Percentiles rank a stretch among this genome's conserved stretches.
Evolutionary conservation across 2,113 vertebrate species (phyloP).

Genomic region (Gallinago jamesoni): DNA sequence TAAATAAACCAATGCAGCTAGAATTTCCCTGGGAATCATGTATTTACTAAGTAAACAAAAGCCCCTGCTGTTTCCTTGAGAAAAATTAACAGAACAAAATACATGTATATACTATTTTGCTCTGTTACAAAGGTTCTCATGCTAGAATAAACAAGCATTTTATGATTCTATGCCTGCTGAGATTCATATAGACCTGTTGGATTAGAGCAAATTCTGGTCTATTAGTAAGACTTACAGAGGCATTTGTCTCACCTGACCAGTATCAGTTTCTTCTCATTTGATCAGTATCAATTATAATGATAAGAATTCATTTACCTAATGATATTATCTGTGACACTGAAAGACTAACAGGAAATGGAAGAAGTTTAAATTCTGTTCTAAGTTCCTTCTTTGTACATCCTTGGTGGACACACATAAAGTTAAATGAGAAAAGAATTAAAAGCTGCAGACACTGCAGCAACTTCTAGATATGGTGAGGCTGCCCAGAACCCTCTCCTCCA

Average conservation of each 20-base stretch:
- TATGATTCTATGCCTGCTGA: not conserved
- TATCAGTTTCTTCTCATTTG: not conserved
- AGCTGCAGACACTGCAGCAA: not conserved
- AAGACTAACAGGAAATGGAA: not conserved
- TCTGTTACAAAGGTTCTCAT: constrained; percentile 1
- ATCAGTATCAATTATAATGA: not conserved
- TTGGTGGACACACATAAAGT: not conserved
- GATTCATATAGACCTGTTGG: not conserved
- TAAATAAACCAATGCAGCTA: constrained; percentile 13
- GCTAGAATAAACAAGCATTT: constrained; percentile 11
- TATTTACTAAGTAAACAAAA: constrained; percentile 34
- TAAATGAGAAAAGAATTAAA: not conserved
- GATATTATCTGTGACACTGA: not conserved
- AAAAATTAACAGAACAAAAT: constrained; percentile 50
- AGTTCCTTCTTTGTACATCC: not conserved
- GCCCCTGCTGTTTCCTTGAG: constrained; percentile 38
- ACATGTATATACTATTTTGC: not conserved
- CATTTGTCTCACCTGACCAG: not conserved
- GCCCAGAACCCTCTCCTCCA: not conserved
- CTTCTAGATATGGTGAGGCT: not conserved
- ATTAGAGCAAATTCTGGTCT: not conserved
- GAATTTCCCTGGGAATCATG: constrained; percentile 8
- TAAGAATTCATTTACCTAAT: not conserved
- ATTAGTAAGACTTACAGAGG: not conserved
- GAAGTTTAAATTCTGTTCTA: not conserved